Evolutionary conservation across 1,140 invertebrate genomes (phyloP), one percentile per base, ranked within the genome.

Genomic region (Rhopalosiphum padi): DNA sequence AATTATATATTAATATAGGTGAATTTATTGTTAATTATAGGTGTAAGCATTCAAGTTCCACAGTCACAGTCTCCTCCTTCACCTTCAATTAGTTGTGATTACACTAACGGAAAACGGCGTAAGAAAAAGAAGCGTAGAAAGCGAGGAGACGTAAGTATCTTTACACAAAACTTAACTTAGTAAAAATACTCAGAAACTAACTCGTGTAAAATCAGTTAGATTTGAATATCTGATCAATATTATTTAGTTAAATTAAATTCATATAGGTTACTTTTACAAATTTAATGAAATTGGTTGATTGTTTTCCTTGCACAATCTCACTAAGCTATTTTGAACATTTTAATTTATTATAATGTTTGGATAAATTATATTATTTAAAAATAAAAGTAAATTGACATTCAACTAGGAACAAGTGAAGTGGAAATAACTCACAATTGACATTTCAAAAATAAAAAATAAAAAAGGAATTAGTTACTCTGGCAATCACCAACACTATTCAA

Each of bases 61-160:
- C 83, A 94, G n/a, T 93, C 94, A 22, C 94, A 94, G 68, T 60
- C 94, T 51, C 91, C 94, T 68, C 90, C 86, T 51, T 94, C 94
- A 4, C 83, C 94, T 21, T 82, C 94, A 37, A 37, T 93, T 35
- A 94, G 94, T 93, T 93, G 86, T 41, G 91, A 93, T 93, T 93
- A 86, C 82, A 55, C 82, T 35, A 93, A 93, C 35, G 82, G 91
- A 25, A 93, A 92, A 77, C 88, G 90, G 0, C 94, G 91, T 25
- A 94, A 94, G 90, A 93, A 94, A 46, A 94, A 94, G 90, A 94
- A 94, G 46, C 94, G 94, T 30, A 94, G 94, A 92, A 94, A 94
- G 93, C 91, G 94, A 93, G 94, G 94, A n/a, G 94, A 94, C n/a
- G 94, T 94, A 77, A 94, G 94, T 93, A 51, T 93, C 88, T 53